These are phyloP conservation scores for Aurelia aurita DNA, from an alignment of 30 jellyfish, hydroid and myxozoan species.

Conservation along the genomic window DNA sequence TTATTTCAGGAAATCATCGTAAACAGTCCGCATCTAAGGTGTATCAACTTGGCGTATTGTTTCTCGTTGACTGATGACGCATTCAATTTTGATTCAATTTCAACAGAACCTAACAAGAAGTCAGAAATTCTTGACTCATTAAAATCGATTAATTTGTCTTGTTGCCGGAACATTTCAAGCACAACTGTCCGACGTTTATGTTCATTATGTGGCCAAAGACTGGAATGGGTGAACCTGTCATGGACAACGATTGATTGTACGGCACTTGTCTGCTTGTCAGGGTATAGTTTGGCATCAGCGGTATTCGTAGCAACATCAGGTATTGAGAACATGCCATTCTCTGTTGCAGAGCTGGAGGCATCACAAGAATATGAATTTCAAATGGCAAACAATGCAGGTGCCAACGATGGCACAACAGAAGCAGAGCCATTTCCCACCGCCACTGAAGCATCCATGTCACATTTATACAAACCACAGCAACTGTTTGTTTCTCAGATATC, in stretches of 20 bases:
- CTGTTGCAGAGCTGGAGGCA: constrained; percentile 65
- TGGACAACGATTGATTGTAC: constrained; percentile 86
- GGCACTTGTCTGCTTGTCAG: constrained; percentile 77
- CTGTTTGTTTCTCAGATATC: constrained; percentile 55
- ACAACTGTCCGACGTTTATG: constrained; percentile 58
- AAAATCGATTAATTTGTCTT: constrained; percentile 61
- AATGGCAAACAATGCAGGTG: neutral
- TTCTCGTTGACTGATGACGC: constrained; percentile 47
- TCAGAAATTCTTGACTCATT: neutral
- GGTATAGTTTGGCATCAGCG: constrained; percentile 78
- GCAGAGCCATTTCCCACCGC: neutral
- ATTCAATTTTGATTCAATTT: constrained; percentile 13
- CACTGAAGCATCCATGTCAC: neutral
- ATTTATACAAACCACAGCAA: constrained; percentile 61
- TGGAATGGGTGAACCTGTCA: constrained; percentile 62
- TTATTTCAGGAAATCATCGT: constrained; percentile 7
- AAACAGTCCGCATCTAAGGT: neutral
- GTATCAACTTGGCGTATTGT: constrained; percentile 37
- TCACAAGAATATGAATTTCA: constrained; percentile 65
- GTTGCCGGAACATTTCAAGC: constrained; percentile 72
- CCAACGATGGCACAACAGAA: constrained; percentile 2
- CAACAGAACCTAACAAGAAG: neutral
- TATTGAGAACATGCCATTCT: constrained; percentile 53
- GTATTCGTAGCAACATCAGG: constrained; percentile 64
- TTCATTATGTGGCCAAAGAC: constrained; percentile 67